Evolutionary conservation across 2,113 vertebrate species (phyloP), one percentile per base, ranked within the genome.

Genomic region (Melospiza georgiana): DNA sequence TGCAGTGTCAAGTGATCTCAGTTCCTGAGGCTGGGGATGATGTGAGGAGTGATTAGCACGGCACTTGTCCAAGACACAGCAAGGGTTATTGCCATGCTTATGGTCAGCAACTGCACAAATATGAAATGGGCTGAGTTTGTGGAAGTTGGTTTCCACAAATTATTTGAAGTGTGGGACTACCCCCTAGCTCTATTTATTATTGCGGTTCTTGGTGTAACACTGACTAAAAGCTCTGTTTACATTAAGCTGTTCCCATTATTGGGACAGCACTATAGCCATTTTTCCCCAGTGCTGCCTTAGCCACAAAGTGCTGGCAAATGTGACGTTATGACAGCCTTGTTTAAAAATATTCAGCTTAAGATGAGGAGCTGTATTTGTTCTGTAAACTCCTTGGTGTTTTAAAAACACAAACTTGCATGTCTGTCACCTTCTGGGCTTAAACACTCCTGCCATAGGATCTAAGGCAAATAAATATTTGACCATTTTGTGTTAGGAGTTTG

Each of bases 51-150:
- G 97, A 98, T 98, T 96, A 96, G 96, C 94, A 95, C 75, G 84
- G 93, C 94, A 94, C 78, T 97, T 97, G 93, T 97, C 97, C 96
- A 94, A 97, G 89, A 78, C 96, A 72, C 97, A 97, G 97, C 94
- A 88, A 98, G 98, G 91, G 96, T 94, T 96, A 96, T 52, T 61
- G 76, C 86, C 59, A 22, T 88, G 96, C 97, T 98, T 97, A 97
- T 97, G 97, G 97, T 84, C 97, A 96, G 97, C 98, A 98, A 98
- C 98, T 98, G 98, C 98, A 98, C 94, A 98, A 98, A 98, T 97
- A 98, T 35, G 84, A 96, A 94, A 96, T n/a, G 62, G 92, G 94
- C 94, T 96, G 96, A 96, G 94, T 94, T 95, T 97, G 96, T 97
- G 95, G 95, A 95, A 87, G 83, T 44, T 58, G 16, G 84, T 96